Evolutionary conservation across 2,797 vertebrate species (phyloP).

Genomic region (Psittacula echo): DNA sequence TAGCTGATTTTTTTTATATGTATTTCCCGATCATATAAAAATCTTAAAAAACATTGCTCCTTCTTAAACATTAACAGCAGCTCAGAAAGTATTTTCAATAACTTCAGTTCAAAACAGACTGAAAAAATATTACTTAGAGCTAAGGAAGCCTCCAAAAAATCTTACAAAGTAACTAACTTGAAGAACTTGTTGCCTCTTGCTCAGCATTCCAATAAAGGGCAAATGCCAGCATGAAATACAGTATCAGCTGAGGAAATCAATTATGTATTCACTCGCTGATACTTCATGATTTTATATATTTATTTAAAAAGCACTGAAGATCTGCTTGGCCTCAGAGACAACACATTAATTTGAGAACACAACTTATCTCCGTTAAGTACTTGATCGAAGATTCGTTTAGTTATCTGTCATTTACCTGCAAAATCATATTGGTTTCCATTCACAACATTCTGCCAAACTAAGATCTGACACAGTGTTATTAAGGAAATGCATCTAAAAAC

Average conservation of each 20-base stretch:
- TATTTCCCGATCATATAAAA: background rate
- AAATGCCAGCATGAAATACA: background rate
- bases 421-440: background rate
- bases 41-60: background rate
- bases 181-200: background rate
- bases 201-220: background rate
- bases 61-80: background rate
- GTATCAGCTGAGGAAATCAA: background rate
- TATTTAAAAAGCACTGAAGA: background rate
- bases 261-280: background rate
- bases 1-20: background rate
- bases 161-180: background rate
- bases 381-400: background rate
- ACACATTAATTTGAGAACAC: background rate
- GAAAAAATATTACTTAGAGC: background rate
- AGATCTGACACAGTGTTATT: background rate
- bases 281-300: background rate
- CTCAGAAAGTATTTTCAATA: background rate
- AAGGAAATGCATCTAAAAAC: background rate
- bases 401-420: background rate
- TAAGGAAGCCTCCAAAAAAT: background rate
- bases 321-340: background rate
- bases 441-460: background rate
- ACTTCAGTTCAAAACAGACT: background rate
- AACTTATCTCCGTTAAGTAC: background rate